Percentiles rank a stretch among this genome's conserved stretches.
Evolutionary conservation across 2,113 vertebrate genomes (phyloP).

Genomic region (Chrysochloris asiatica): DNA sequence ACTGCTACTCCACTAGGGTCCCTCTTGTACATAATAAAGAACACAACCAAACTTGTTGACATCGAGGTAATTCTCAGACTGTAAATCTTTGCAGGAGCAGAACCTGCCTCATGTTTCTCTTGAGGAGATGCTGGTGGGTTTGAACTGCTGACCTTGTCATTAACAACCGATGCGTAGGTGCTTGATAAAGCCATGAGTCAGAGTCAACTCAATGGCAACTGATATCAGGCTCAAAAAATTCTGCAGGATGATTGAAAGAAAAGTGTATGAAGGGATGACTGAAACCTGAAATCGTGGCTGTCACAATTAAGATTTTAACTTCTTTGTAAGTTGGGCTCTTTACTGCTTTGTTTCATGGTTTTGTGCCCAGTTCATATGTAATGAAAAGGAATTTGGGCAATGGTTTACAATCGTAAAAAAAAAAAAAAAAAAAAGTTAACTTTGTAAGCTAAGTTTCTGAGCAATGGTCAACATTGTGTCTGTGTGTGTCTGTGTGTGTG

Average conservation of each 20-base stretch:
- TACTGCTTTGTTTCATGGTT: not conserved
- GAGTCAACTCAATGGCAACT: not conserved
- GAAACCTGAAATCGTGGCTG: not conserved
- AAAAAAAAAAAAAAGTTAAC: conserved; percentile 14
- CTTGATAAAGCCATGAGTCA: not conserved
- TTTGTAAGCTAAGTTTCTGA: not conserved
- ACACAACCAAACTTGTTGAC: too few species aligned
- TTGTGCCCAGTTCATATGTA: not conserved
- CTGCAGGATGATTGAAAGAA: not conserved
- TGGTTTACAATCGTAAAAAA: not conserved
- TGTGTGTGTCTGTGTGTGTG: not conserved
- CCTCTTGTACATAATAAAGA: too few species aligned
- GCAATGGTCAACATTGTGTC: not conserved
- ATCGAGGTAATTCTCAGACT: too few species aligned
- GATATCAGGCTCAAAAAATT: not conserved
- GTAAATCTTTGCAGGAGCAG: too few species aligned
- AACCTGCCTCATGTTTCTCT: too few species aligned
- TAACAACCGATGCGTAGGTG: not conserved
- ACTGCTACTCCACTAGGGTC: too few species aligned
- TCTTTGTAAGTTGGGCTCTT: not conserved
- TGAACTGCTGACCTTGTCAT: too few species aligned
- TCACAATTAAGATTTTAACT: conserved; percentile 30
- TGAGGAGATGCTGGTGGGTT: too few species aligned
- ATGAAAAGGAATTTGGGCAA: not conserved
- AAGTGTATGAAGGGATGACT: not conserved